phyloP scores from a whole-genome alignment of 1,140 invertebrate species.

The Tetragonula clypearis region DNA sequence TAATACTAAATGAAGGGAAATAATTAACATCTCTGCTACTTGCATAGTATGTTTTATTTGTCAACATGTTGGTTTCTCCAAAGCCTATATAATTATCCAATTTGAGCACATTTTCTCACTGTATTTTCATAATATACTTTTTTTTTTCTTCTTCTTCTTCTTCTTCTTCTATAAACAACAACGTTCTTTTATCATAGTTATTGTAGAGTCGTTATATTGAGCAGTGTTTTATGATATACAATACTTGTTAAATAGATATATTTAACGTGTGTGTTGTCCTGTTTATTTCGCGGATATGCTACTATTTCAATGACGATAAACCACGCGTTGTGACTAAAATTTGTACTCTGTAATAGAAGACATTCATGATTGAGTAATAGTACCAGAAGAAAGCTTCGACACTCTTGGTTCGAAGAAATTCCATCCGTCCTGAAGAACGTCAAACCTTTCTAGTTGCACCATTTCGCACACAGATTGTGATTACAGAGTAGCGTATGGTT shows the following conservation, averaged over 20 bases:
- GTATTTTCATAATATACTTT: conserved; percentile 72
- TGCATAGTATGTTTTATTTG: conserved; percentile 74
- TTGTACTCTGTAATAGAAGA: conserved; percentile 61
- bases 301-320: conserved; percentile 45
- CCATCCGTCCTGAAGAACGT: not conserved
- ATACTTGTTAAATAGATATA: conserved; percentile 61
- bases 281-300: conserved; percentile 59
- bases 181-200: conserved; percentile 74
- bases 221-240: conserved; percentile 72
- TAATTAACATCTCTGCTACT: conserved; percentile 50
- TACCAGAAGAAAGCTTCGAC: conserved; percentile 26
- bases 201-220: conserved; percentile 77
- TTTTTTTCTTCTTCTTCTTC: conserved; percentile 65
- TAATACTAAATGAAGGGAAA: conserved; percentile 62
- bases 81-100: conserved; percentile 75
- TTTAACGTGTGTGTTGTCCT: conserved; percentile 55
- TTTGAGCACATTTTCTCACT: conserved; percentile 77
- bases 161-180: conserved; percentile 77
- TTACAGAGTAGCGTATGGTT: conserved; percentile 61
- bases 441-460: conserved; percentile 6
- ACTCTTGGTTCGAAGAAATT: not conserved
- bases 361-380: conserved; percentile 18
- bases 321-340: conserved; percentile 50
- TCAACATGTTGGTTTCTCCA: conserved; percentile 73
- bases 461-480: conserved; percentile 31